These are phyloP conservation scores for Tokudaia tokunoshimensis DNA, from an alignment of 2,797 vertebrate species.

Conservation along the genomic window DNA sequence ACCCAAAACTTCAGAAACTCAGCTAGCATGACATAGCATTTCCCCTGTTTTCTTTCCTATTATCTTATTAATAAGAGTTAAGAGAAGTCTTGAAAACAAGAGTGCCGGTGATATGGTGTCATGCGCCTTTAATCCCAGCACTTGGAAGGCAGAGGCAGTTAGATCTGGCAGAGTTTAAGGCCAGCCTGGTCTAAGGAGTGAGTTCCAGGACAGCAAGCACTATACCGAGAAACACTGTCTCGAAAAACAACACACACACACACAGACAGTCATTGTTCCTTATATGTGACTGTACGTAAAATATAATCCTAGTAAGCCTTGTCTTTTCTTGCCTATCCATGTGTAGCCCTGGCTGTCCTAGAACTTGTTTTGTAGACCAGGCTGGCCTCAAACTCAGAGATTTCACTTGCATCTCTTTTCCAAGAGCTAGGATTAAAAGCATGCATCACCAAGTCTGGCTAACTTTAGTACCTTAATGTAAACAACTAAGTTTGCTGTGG, in stretches of 20 bases:
- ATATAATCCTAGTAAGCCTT: background rate
- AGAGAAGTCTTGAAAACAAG: background rate
- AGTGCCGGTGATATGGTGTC: background rate
- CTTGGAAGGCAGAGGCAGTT: background rate
- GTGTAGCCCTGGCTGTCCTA: background rate
- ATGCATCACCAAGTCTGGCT: background rate
- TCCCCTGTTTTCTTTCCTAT: background rate
- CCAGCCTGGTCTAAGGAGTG: background rate
- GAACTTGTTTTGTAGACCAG: background rate
- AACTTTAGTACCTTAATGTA: background rate
- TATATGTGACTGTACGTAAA: background rate
- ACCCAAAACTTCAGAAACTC: conserved; percentile 27
- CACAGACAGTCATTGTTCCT: background rate
- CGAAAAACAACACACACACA: background rate
- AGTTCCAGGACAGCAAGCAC: background rate
- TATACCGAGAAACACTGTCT: background rate
- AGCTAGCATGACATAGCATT: conserved; percentile 66
- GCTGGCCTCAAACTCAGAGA: background rate
- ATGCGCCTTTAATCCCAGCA: background rate
- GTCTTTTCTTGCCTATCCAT: conserved; percentile 24
- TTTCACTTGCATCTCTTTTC: background rate
- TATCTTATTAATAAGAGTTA: background rate
- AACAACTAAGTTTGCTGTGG: background rate
- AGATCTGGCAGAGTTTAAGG: background rate
- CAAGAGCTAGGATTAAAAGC: background rate